Conservation (phyloP, 2,888 invertebrate species). For the Metopia argyrocephala region DNA sequence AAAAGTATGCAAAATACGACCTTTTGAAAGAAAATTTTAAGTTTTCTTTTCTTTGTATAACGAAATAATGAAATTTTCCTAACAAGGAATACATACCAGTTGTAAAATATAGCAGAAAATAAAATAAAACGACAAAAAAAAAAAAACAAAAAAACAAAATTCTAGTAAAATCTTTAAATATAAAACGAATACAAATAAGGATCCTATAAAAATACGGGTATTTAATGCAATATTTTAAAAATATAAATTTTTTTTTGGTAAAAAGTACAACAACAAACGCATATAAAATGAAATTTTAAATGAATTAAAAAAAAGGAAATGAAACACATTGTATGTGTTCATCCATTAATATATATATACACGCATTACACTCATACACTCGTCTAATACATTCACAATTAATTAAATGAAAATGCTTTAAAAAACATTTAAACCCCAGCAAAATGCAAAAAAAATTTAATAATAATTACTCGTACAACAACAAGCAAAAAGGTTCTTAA, state of each 20-base stretch:
- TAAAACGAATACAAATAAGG: slow-evolving; percentile 26
- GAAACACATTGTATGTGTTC: too few species aligned
- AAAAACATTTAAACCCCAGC: too few species aligned
- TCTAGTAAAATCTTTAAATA: not conserved
- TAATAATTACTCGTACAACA: not conserved
- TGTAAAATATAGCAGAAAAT: not conserved
- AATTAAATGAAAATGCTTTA: not conserved
- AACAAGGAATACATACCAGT: not conserved
- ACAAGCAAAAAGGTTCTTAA: not conserved
- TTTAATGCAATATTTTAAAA: slow-evolving; percentile 45
- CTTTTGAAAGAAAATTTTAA: not conserved
- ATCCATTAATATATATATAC: too few species aligned
- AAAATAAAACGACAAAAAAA: not conserved
- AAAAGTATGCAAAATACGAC: not conserved
- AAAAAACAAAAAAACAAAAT: not conserved
- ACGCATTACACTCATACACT: not conserved
- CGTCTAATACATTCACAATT: not conserved
- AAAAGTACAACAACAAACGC: slow-evolving; percentile 9
- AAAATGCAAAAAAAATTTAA: not conserved
- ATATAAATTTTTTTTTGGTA: too few species aligned
- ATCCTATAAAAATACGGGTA: slow-evolving; percentile 63
- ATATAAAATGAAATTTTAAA: slow-evolving; percentile 4
- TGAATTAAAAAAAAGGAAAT: not conserved
- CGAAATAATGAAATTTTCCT: not conserved
- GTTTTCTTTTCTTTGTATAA: not conserved